Conservation (phyloP, 2,797 vertebrate species). For the Pangasius mekongensis region DNA sequence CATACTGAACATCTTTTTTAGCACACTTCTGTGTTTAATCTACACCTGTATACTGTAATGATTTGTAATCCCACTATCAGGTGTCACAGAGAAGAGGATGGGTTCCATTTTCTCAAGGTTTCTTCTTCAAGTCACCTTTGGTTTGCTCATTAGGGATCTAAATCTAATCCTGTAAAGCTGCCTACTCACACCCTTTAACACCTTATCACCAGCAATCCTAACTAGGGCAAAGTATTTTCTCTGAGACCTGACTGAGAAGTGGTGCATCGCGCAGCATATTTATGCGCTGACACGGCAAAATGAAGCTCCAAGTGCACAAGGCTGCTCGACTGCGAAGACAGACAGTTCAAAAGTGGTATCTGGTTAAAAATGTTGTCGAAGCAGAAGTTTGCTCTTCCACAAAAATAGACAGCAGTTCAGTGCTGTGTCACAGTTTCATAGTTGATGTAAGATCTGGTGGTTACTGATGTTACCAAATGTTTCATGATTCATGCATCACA, state of each 20-base stretch:
- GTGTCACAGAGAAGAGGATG: neutral
- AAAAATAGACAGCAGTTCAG: neutral
- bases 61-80: neutral
- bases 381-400: neutral
- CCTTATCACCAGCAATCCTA: neutral
- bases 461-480: neutral
- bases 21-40: neutral
- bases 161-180: neutral
- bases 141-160: neutral
- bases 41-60: neutral
- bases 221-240: slow-evolving; percentile 15
- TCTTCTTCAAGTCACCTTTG: neutral
- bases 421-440: neutral
- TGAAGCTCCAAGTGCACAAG: neutral
- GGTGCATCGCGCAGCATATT: slow-evolving; percentile 8
- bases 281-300: neutral
- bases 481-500: neutral
- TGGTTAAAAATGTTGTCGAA: neutral
- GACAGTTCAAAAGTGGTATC: slow-evolving; percentile 6
- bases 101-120: neutral
- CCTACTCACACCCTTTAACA: neutral
- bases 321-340: neutral
- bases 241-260: neutral
- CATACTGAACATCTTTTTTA: neutral
- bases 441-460: neutral